Percentiles rank a stretch among this genome's conserved stretches.
Conservation (phyloP, 2,888 invertebrate genomes). For the Andrena chrysosceles region DNA sequence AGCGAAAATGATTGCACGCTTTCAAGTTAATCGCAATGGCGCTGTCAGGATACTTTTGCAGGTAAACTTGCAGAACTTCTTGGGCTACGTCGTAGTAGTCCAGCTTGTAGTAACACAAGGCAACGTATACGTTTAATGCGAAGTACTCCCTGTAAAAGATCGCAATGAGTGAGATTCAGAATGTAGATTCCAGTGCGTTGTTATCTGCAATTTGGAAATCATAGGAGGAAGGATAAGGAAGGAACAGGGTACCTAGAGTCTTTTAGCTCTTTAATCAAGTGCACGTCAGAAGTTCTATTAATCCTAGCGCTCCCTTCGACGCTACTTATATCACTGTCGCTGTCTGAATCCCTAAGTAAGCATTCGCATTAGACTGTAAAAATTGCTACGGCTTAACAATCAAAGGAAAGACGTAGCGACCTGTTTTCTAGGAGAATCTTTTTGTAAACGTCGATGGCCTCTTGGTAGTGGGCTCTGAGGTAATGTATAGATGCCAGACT, state of each 20-base stretch:
- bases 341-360: conserved; percentile 38
- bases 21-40: conserved; percentile 98
- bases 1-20: conserved; percentile 92
- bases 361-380: background rate
- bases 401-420: conserved; percentile 84
- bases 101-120: conserved; percentile 98
- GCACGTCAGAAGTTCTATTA: conserved; percentile 54
- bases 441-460: conserved; percentile 99
- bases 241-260: conserved; percentile 62
- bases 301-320: conserved; percentile 16
- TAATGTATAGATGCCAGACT: conserved; percentile 98
- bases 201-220: background rate
- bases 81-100: conserved; percentile 99
- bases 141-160: conserved; percentile 88
- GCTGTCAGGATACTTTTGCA: conserved; percentile 96
- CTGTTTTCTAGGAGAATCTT: conserved; percentile 95
- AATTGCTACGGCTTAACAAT: background rate
- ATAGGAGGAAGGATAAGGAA: background rate
- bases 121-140: conserved; percentile 98
- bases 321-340: conserved; percentile 29
- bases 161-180: background rate
- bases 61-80: conserved; percentile 97
- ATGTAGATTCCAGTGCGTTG: background rate
- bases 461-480: conserved; percentile 97
- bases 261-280: conserved; percentile 63